Conservation (phyloP, 2,888 invertebrate genomes). For the Vanessa cardui region DNA sequence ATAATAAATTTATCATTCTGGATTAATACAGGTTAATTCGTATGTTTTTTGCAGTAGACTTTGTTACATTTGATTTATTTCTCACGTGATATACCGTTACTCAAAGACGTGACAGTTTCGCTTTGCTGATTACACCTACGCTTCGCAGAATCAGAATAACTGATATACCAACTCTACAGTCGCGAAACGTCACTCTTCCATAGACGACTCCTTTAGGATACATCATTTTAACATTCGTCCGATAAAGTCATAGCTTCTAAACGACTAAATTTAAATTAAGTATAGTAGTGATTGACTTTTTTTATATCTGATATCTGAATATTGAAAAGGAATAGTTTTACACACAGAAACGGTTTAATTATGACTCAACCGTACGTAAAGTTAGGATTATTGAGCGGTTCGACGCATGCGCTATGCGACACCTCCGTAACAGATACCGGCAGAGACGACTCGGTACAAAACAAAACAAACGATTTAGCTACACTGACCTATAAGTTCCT, state of each 20-base stretch:
- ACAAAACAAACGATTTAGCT: conserved; percentile 72
- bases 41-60: neutral
- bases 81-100: conserved; percentile 31
- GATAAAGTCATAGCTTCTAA: no score
- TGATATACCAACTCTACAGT: conserved; percentile 1
- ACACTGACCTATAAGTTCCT: conserved; percentile 65
- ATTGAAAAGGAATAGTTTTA: neutral
- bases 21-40: no score
- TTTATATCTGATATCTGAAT: neutral
- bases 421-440: conserved; percentile 44
- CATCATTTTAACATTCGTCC: neutral
- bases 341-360: conserved; percentile 15
- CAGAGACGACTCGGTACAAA: conserved; percentile 63
- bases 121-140: conserved; percentile 22
- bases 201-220: neutral
- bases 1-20: no score
- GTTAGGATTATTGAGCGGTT: conserved; percentile 67
- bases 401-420: conserved; percentile 68
- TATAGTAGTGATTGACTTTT: no score
- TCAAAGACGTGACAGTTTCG: conserved; percentile 38
- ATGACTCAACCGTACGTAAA: conserved; percentile 51
- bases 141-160: conserved; percentile 8
- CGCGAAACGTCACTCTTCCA: neutral
- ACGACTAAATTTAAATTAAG: no score
- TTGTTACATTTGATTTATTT: neutral